Evolutionary conservation across 2,797 vertebrate genomes (phyloP).

Genomic region (Scolopax rusticola): DNA sequence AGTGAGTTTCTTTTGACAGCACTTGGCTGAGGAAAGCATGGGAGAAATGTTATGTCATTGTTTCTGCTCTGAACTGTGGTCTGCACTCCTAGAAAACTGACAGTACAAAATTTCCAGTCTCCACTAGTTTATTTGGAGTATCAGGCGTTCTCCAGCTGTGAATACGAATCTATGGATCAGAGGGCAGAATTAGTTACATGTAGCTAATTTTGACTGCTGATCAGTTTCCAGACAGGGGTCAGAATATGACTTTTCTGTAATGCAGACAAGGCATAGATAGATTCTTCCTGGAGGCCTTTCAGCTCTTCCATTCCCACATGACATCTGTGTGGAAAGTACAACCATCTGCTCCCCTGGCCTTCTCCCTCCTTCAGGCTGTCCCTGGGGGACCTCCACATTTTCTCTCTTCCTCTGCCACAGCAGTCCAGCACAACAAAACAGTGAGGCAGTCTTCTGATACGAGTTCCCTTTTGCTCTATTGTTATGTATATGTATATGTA

Average conservation of each 20-base stretch:
- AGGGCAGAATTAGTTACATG: not conserved
- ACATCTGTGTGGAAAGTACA: slow-evolving; percentile 27
- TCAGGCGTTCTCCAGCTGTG: not conserved
- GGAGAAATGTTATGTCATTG: not conserved
- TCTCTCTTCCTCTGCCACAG: not conserved
- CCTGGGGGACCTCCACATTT: not conserved
- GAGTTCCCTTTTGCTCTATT: not conserved
- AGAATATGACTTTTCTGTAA: slow-evolving; percentile 1
- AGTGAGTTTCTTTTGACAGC: not conserved
- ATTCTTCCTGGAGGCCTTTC: slow-evolving; percentile 27
- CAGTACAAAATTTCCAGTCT: not conserved
- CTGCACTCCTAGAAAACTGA: not conserved
- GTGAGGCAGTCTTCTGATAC: not conserved
- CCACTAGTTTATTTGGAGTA: not conserved
- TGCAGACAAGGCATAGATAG: not conserved
- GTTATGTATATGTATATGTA: not conserved
- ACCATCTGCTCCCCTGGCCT: slow-evolving; percentile 20
- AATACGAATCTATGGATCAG: not conserved
- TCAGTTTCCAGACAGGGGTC: not conserved
- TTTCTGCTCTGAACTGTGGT: not conserved
- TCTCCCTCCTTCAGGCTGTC: not conserved
- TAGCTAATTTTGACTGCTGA: not conserved
- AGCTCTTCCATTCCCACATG: slow-evolving; percentile 3
- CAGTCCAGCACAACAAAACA: not conserved
- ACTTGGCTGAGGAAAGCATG: not conserved